phyloP scores from a whole-genome alignment of 2,888 invertebrate species.

The Pterostichus niger region DNA sequence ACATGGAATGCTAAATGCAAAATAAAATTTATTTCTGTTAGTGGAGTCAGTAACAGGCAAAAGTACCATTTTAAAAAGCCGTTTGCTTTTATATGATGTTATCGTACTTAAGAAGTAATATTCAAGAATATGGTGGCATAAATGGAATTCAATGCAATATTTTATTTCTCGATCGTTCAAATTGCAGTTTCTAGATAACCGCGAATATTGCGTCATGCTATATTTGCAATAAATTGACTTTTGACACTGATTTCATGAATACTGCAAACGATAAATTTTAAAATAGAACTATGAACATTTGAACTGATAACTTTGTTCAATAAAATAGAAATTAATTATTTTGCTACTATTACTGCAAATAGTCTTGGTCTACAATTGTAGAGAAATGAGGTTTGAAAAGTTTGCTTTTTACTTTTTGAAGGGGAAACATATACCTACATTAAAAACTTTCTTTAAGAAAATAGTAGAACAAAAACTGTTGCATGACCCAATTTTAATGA shows the following conservation, averaged over 20 bases:
- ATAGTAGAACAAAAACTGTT: too few species aligned
- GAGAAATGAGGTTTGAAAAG: too few species aligned
- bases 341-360: too few species aligned
- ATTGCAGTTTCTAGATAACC: constrained; percentile 15
- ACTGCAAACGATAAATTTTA: constrained; percentile 17
- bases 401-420: too few species aligned
- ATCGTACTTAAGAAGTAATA: constrained; percentile 5
- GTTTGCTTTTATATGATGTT: not conserved
- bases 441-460: too few species aligned
- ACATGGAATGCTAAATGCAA: constrained; percentile 9
- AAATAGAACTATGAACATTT: constrained; percentile 1
- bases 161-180: constrained; percentile 2
- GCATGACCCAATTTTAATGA: too few species aligned
- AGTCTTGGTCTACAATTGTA: too few species aligned
- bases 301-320: too few species aligned
- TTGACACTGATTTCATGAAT: constrained; percentile 44
- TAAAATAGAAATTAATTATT: too few species aligned
- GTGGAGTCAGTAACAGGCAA: not conserved
- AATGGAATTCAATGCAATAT: constrained; percentile 10
- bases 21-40: constrained; percentile 11
- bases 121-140: constrained; percentile 19
- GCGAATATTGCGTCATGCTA: constrained; percentile 13
- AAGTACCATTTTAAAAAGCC: not conserved
- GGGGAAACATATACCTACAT: too few species aligned
- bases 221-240: constrained; percentile 51